Conservation (phyloP, 2,888 invertebrate genomes). For the Drosophila hamatofila region DNA sequence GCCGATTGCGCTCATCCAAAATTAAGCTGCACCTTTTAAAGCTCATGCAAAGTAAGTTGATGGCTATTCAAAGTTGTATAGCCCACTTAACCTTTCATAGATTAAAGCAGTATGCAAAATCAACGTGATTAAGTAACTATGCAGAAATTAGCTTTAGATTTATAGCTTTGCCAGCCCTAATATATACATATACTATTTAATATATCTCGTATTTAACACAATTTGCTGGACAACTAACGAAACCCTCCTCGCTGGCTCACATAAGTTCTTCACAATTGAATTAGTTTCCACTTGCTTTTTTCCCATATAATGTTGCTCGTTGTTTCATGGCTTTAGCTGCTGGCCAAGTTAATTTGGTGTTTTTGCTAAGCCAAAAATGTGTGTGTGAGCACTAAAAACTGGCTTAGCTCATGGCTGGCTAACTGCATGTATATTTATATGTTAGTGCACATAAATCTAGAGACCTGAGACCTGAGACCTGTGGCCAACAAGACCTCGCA, state of each 20-base stretch:
- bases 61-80: not conserved
- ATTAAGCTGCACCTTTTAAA: not conserved
- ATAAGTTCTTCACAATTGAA: slow-evolving; percentile 27
- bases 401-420: slow-evolving; percentile 56
- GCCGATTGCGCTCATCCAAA: slow-evolving; percentile 12
- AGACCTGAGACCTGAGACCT: slow-evolving; percentile 2
- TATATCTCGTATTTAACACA: not conserved
- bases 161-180: too few species aligned
- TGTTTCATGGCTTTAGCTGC: slow-evolving; percentile 20
- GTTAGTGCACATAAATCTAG: slow-evolving; percentile 67
- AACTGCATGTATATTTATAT: slow-evolving; percentile 76
- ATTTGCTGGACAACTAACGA: not conserved
- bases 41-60: slow-evolving; percentile 4
- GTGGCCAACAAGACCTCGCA: not conserved
- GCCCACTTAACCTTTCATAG: not conserved
- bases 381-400: slow-evolving; percentile 61
- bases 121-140: too few species aligned
- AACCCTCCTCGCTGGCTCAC: slow-evolving; percentile 17
- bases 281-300: slow-evolving; percentile 25
- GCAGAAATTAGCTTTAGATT: too few species aligned
- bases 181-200: not conserved
- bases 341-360: slow-evolving; percentile 68
- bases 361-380: slow-evolving; percentile 65
- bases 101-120: not conserved
- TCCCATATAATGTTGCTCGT: not conserved